A percentile compares a stretch with the other conserved stretches of the same genome.
Evolutionary conservation across 2,888 invertebrate species (phyloP).

Genomic region (Aspidapion aeneum): DNA sequence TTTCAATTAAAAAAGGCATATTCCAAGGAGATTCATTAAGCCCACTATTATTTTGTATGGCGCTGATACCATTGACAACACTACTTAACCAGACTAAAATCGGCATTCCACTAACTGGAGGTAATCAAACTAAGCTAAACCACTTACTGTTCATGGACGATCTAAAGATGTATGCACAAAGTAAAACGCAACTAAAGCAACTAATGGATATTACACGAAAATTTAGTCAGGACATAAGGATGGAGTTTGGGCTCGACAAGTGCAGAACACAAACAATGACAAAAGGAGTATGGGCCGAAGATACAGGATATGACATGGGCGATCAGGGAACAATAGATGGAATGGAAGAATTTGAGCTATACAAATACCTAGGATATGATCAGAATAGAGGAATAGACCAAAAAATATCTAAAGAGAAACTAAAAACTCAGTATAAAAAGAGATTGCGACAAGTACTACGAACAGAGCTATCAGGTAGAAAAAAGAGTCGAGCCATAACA

Average conservation of each 20-base stretch:
- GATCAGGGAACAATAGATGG: neutral
- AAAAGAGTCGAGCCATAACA: neutral
- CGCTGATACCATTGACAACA: no score
- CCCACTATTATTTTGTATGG: no score
- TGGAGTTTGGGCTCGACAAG: neutral
- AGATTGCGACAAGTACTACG: neutral
- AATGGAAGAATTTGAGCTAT: neutral
- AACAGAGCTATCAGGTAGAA: neutral
- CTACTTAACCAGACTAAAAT: no score
- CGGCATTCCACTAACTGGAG: neutral
- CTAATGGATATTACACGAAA: neutral
- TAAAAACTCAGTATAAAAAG: neutral
- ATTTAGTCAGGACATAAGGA: slow-evolving; percentile 1
- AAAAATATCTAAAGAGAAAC: neutral
- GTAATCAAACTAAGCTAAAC: neutral
- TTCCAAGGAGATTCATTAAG: no score
- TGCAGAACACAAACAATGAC: neutral
- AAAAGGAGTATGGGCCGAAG: neutral
- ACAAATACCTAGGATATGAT: neutral
- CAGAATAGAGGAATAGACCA: slow-evolving; percentile 1
- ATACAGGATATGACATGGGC: neutral
- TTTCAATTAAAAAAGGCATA: no score
- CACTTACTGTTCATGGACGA: neutral
- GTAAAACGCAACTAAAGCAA: neutral
- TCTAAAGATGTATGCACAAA: neutral